Conservation (phyloP, 2,888 invertebrate species). For the Chrysolina haemoptera region DNA sequence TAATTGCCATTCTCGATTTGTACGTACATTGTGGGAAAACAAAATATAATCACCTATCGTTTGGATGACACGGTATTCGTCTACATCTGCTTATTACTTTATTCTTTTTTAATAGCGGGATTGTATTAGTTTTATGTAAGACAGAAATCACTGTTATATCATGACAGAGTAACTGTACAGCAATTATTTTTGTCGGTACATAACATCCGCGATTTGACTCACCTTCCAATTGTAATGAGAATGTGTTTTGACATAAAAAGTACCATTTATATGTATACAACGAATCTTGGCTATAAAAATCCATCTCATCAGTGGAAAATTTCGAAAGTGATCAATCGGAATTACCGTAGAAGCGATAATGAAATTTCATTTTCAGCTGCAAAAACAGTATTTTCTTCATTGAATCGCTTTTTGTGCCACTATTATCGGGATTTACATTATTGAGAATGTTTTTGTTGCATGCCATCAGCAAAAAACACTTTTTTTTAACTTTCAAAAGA, state of each 20-base stretch:
- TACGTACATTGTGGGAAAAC: conserved; percentile 26
- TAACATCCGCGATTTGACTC: neutral
- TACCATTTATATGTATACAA: no score
- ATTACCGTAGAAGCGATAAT: no score
- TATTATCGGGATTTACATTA: no score
- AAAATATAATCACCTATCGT: conserved; percentile 15
- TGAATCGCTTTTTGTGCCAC: no score
- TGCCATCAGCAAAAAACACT: no score
- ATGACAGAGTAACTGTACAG: neutral
- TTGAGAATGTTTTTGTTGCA: no score
- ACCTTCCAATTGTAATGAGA: neutral
- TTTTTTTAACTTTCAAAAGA: no score
- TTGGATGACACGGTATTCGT: conserved; percentile 18
- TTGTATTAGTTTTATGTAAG: conserved; percentile 13
- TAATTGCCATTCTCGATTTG: conserved; percentile 21
- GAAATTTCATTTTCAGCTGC: no score
- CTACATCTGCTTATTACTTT: conserved; percentile 17
- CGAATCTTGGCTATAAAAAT: no score
- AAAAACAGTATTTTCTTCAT: no score
- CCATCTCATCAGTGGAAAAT: no score
- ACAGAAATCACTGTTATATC: conserved; percentile 13
- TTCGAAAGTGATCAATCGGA: no score
- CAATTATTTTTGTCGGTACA: conserved; percentile 6
- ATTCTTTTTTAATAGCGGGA: conserved; percentile 8
- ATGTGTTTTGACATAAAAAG: neutral